These are phyloP conservation scores for Diloba caeruleocephala DNA, from an alignment of 2,888 invertebrate genomes.

Conservation along the genomic window DNA sequence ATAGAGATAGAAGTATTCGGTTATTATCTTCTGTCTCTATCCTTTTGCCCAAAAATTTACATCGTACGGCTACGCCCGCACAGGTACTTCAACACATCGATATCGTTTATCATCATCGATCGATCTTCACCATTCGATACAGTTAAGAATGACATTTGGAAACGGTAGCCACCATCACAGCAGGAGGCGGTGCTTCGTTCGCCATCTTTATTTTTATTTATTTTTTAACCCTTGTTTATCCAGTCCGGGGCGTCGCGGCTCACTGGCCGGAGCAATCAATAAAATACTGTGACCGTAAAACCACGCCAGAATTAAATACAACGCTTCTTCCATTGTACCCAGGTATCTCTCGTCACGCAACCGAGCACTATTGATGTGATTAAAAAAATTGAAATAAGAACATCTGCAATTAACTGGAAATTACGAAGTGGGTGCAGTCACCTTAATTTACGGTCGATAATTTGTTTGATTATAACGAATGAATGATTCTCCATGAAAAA, in stretches of 20 bases:
- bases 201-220: conserved; percentile 84
- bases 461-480: conserved; percentile 36
- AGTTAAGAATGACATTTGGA: conserved; percentile 83
- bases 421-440: conserved; percentile 47
- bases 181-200: conserved; percentile 83
- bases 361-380: conserved; percentile 62
- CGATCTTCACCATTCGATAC: conserved; percentile 54
- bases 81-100: conserved; percentile 28
- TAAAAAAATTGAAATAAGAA: conserved; percentile 63
- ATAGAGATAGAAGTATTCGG: no score
- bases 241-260: conserved; percentile 81
- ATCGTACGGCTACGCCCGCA: no score
- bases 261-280: conserved; percentile 85
- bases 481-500: conserved; percentile 14
- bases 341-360: conserved; percentile 65
- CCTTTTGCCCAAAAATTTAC: no score
- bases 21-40: no score
- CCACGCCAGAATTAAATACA: conserved; percentile 83
- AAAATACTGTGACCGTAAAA: conserved; percentile 83
- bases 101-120: conserved; percentile 50
- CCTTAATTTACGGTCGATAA: conserved; percentile 42
- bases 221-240: conserved; percentile 86
- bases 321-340: conserved; percentile 60
- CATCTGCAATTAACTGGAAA: conserved; percentile 45
- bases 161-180: conserved; percentile 84